Conservation (phyloP, 2,888 invertebrate species). For the Parnassius glacialis region DNA sequence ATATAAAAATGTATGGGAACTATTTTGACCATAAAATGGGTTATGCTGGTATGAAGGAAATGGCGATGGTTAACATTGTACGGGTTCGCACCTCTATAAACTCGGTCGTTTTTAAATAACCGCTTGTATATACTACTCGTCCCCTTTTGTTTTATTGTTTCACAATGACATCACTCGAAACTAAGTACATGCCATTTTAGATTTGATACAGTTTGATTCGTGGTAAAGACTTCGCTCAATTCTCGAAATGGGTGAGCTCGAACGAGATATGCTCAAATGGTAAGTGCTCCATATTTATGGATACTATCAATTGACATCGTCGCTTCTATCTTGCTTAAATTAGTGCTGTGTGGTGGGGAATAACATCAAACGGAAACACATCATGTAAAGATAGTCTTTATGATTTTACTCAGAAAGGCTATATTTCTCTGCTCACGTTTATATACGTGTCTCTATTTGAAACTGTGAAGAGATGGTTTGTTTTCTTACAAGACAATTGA, state of each 20-base stretch:
- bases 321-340: slow-evolving; percentile 19
- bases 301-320: slow-evolving; percentile 22
- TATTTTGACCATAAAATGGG: slow-evolving; percentile 13
- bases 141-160: slow-evolving; percentile 18
- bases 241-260: slow-evolving; percentile 11
- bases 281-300: slow-evolving; percentile 17
- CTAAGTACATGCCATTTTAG: slow-evolving; percentile 6
- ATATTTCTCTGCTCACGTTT: neutral
- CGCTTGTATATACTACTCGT: neutral
- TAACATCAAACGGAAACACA: neutral
- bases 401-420: neutral
- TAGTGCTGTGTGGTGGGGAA: slow-evolving; percentile 8
- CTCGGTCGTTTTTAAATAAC: slow-evolving; percentile 18
- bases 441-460: neutral
- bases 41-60: slow-evolving; percentile 16
- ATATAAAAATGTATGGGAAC: slow-evolving; percentile 7
- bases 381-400: slow-evolving; percentile 5
- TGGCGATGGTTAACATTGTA: neutral
- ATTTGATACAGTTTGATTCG: neutral
- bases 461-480: slow-evolving; percentile 2
- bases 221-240: neutral
- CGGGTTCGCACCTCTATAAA: slow-evolving; percentile 11
- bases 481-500: too few species aligned
- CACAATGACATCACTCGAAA: slow-evolving; percentile 8
- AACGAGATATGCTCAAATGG: slow-evolving; percentile 5